Evolutionary conservation across 2,888 invertebrate species (phyloP).

Genomic region (Erebia palarica): DNA sequence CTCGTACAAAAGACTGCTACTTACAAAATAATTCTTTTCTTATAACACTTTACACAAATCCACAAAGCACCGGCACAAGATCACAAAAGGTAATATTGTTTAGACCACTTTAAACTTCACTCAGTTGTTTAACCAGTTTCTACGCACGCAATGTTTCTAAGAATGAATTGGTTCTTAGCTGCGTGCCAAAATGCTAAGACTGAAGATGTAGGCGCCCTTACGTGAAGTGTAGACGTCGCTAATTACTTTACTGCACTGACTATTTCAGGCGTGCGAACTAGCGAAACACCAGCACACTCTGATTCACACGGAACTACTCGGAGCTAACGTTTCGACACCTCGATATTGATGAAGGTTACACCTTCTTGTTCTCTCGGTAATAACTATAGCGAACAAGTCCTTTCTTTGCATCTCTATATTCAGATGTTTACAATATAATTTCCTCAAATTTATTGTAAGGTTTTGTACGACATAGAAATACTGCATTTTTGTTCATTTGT

Average conservation of each 20-base stretch:
- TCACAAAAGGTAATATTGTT: background rate
- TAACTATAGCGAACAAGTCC: constrained; percentile 21
- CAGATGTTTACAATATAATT: background rate
- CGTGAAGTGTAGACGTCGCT: constrained; percentile 54
- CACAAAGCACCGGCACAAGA: constrained; percentile 1
- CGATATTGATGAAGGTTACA: constrained; percentile 66
- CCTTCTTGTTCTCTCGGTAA: constrained; percentile 39
- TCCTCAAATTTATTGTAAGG: background rate
- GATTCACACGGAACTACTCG: constrained; percentile 66
- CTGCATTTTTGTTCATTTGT: background rate
- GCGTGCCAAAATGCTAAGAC: constrained; percentile 27
- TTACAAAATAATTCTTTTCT: constrained; percentile 27
- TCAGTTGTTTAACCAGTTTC: constrained; percentile 21
- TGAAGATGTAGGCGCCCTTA: constrained; percentile 48
- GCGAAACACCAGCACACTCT: constrained; percentile 68
- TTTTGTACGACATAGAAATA: background rate
- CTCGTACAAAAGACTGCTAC: constrained; percentile 13
- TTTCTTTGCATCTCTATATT: constrained; percentile 16
- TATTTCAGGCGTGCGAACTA: constrained; percentile 69
- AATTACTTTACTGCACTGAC: constrained; percentile 66
- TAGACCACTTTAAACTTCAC: constrained; percentile 14
- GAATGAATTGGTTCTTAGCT: constrained; percentile 18
- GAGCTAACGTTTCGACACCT: constrained; percentile 68
- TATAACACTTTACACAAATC: constrained; percentile 9
- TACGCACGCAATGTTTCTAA: constrained; percentile 14